Base-by-base conservation (phyloP, 2,113 vertebrate species). In the Ptyas mucosa region DNA sequence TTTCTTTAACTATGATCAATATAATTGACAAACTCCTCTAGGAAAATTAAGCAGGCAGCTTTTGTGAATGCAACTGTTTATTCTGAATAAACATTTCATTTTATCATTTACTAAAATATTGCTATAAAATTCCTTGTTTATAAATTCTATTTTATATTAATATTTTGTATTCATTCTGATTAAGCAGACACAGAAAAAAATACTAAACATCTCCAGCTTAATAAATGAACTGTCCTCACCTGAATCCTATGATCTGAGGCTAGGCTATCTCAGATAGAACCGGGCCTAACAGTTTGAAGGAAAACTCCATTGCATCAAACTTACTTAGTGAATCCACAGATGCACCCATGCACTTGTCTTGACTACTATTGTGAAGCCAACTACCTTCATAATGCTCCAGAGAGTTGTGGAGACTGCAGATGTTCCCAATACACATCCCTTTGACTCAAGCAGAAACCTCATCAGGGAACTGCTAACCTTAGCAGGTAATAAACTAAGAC, bases 1-100 rank as follows among this genome's bases (percentile, higher is more conserved):
- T 39, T 21, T 88, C 61, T 92, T 92, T 92, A 92, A 92, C 55
- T 52, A 52, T 18, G 49, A 52, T 88, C 91, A 53, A 88, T 92
- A 88, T 51, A 61, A 88, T 88, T 39, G 54, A 88, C 91, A 87
- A 87, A 52, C 49, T 26, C 26, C 85, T 92, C 85, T 51, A 57
- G 85, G 57, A 86, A 58, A 92, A 92, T 64, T 87, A 87, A 55
- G 43, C 55, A 53, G 85, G 54, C 12, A 34, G 24, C 23, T 88
- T 64, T 88, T 64, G 46, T 69, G 85, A 64, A 88, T 52, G n/a
- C 46, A 87, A 49, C 26, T 51, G 26, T 11, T 51, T 51, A 11
- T 87, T 87, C 81, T 64, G 26, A n/a, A 39, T 64, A 88, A 39
- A 64, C 34, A n/a, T 88, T 92, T 87, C 24, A 61, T 39, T n/a